Evolutionary conservation across 30 jellyfish, hydroid and myxozoan species (phyloP), one percentile per base, ranked within the genome.

Genomic region (Calvadosia cruxmelitensis): DNA sequence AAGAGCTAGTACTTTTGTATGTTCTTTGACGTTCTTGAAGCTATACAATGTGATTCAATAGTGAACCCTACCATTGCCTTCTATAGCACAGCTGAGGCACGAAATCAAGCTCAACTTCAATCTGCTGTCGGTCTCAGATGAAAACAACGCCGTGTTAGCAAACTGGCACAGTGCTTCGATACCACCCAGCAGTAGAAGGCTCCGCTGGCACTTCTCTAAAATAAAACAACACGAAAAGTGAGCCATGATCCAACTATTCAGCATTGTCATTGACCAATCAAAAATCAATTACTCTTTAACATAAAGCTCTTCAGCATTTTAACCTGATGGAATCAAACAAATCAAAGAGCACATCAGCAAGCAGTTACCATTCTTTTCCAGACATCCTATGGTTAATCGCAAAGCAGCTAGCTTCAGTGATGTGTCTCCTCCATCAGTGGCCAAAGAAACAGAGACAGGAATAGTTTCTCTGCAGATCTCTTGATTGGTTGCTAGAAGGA

Each of bases 181-280:
- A 23, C 82, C 82, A 71, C 52, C 53, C 24, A 27, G 29, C 77
- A 33, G 51, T n/a, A 71, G 50, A 3, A 71, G 34, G 31, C 35
- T 63, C 78, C 31, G 28, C 30, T 71, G 82, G 52, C 82, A 71
- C 27, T 16, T 25, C 53, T 52, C 82, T 71, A 51, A 13, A 5
- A 42, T 20, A 42, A 42, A 42, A n/a, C n/a, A n/a, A n/a, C n/a
- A n/a, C n/a, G n/a, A n/a, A n/a, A n/a, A n/a, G n/a, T n/a, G n/a
- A n/a, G n/a, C n/a, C n/a, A n/a, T n/a, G n/a, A n/a, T n/a, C n/a
- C n/a, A n/a, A n/a, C n/a, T n/a, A n/a, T n/a, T n/a, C n/a, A n/a
- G n/a, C n/a, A n/a, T n/a, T n/a, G n/a, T n/a, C n/a, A n/a, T n/a
- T n/a, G n/a, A n/a, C n/a, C n/a, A n/a, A n/a, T n/a, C n/a, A n/a